Base-by-base conservation (phyloP, 2,888 invertebrate genomes). In the Andrena fulva region DNA sequence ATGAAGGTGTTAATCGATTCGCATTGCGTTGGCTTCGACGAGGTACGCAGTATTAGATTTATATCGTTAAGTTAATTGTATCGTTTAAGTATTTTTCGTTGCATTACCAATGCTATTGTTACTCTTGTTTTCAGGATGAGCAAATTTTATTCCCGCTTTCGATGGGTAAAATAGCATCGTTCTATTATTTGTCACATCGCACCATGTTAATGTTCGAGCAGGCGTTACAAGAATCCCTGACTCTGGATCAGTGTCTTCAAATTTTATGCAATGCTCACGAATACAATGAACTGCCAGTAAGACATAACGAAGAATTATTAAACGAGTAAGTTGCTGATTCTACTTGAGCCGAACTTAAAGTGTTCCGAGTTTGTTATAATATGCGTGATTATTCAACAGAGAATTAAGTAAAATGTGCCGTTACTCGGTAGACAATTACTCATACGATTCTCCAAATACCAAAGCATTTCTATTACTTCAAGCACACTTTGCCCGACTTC, bases 251-350 rank as follows among this genome's bases (percentile, higher is more conserved):
- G 24, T 94, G 99, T 73, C 93, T 99, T 59, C 94, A 96, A 50
- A 95, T 98, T 5, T 95, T 99, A 91, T 96, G 97, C 42, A 97
- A 98, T 93, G 96, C 97, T 0, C 96, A 98, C 87, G 99, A 99
- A 91, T 98, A 99, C 92, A 96, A 97, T 77, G 97, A 99, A 89
- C 95, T 99, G 85, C 99, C 99, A 0, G 99, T 99, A 1, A 95
- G 99, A 70, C 99, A 99, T 93, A 99, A 99, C 92, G 99, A 99
- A 94, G 99, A 99, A 92, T 94, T 97, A 81, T 95, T 97, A 60
- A 99, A 99, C 93, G 97, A 97, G 97, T 98, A 94, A 92, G 95
- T 78, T 74, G 12, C 60, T 7, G 60, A 42, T 62, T 2, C 42
- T 48, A 62, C 0, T 31, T 59, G 2, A 12, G 20, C 20, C 4